These are phyloP conservation scores for Papilio protenor DNA, from an alignment of 2,888 invertebrate species.

Conservation along the genomic window DNA sequence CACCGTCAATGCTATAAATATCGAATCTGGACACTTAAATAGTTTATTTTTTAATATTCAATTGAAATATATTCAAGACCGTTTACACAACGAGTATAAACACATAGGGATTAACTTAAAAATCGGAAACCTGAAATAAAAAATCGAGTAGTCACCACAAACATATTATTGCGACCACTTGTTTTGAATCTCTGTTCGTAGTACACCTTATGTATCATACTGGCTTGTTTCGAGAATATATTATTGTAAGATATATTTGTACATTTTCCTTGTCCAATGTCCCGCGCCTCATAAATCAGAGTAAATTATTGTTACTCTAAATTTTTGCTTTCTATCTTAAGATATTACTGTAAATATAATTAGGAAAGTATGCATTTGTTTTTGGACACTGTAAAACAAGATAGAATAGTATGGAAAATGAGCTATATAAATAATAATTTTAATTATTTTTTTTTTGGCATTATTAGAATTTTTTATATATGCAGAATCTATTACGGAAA, in stretches of 20 bases:
- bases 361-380: too few relatives aligned
- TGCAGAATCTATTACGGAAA: background rate
- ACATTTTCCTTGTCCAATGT: conserved; percentile 9
- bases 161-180: background rate
- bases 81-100: background rate
- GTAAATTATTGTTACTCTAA: background rate
- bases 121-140: background rate
- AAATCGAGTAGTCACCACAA: background rate
- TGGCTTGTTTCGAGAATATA: background rate
- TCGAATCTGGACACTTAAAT: background rate
- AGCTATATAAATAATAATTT: too few relatives aligned
- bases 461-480: background rate
- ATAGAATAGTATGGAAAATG: too few relatives aligned
- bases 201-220: background rate
- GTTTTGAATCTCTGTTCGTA: conserved; percentile 5
- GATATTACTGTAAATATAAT: too few relatives aligned
- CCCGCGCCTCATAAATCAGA: background rate
- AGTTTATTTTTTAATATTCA: too few relatives aligned
- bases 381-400: too few relatives aligned
- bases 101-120: background rate
- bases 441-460: too few relatives aligned
- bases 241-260: background rate
- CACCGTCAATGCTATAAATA: too few relatives aligned
- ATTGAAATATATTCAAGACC: too few relatives aligned
- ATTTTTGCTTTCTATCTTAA: background rate